Conservation (phyloP, 2,797 vertebrate genomes). For the Melanotaenia pygmaea region DNA sequence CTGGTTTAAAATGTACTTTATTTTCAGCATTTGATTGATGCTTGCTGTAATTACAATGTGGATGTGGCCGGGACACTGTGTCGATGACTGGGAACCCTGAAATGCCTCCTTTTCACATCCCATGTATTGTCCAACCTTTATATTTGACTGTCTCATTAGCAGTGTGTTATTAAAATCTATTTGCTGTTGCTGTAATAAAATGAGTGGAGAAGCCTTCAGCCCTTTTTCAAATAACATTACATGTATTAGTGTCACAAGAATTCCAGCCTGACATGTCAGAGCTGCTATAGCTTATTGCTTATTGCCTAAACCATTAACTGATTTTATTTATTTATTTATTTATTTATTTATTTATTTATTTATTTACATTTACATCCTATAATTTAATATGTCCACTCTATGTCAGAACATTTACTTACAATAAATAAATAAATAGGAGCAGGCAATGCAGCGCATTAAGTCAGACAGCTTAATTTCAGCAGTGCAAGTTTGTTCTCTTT, state of each 20-base stretch:
- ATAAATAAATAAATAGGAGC: slow-evolving; percentile 13
- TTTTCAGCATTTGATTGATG: slow-evolving; percentile 10
- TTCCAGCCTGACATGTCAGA: slow-evolving; percentile 64
- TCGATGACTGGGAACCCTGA: slow-evolving; percentile 15
- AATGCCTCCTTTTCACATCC: slow-evolving; percentile 20
- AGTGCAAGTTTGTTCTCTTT: slow-evolving; percentile 66
- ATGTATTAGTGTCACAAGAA: slow-evolving; percentile 72
- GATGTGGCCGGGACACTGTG: slow-evolving; percentile 8
- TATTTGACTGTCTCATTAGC: slow-evolving; percentile 56
- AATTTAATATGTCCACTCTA: slow-evolving; percentile 72
- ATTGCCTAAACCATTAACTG: slow-evolving; percentile 75
- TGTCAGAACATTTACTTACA: slow-evolving; percentile 44
- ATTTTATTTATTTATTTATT: slow-evolving; percentile 56
- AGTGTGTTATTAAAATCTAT: slow-evolving; percentile 70
- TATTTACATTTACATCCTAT: slow-evolving; percentile 52
- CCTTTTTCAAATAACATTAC: slow-evolving; percentile 68
- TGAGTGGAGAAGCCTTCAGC: slow-evolving; percentile 69
- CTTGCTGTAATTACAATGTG: slow-evolving; percentile 27
- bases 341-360: slow-evolving; percentile 38
- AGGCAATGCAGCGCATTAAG: slow-evolving; percentile 53
- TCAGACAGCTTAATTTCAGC: slow-evolving; percentile 68
- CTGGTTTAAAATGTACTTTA: slow-evolving; percentile 59
- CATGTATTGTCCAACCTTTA: slow-evolving; percentile 53
- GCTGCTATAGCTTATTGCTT: slow-evolving; percentile 67
- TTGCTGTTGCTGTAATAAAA: slow-evolving; percentile 70